phyloP scores from a whole-genome alignment of 1,140 invertebrate species.

The Diploscapter pachys region DNA sequence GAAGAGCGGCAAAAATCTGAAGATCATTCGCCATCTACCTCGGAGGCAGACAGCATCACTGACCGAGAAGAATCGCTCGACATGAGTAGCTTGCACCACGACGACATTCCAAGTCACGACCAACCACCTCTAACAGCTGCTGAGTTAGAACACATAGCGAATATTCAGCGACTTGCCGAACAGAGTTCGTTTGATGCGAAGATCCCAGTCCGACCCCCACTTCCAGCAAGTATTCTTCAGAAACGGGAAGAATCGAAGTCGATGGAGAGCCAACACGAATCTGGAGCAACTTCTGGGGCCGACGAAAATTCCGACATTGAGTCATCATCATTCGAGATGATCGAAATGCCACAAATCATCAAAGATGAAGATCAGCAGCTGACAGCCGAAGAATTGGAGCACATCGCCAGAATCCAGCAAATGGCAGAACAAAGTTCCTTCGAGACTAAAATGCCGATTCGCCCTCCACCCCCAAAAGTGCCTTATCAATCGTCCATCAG shows the following conservation, averaged over 20 bases:
- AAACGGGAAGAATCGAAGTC: neutral
- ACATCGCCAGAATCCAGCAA: conserved; percentile 31
- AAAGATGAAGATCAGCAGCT: conserved; percentile 12
- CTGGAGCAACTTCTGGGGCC: conserved; percentile 14
- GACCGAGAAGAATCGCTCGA: too few relatives aligned
- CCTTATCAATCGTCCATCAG: neutral
- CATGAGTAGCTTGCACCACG: too few relatives aligned
- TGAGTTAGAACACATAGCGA: conserved; percentile 34
- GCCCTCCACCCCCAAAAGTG: neutral
- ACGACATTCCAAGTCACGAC: too few relatives aligned
- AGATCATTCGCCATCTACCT: too few relatives aligned
- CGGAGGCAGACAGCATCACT: too few relatives aligned
- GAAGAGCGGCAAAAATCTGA: too few relatives aligned
- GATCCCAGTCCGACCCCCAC: neutral
- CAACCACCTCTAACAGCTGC: conserved; percentile 22
- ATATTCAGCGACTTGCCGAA: conserved; percentile 25
- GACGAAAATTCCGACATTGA: conserved; percentile 12
- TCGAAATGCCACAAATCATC: neutral
- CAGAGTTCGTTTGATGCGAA: conserved; percentile 30
- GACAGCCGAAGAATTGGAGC: conserved; percentile 32
- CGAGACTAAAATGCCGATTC: conserved; percentile 7
- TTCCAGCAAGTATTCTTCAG: neutral
- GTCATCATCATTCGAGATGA: conserved; percentile 4
- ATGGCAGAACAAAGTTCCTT: conserved; percentile 24
- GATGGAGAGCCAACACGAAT: neutral